Percentiles rank a stretch among this genome's conserved stretches.
Conservation (phyloP, 1,140 invertebrate genomes). For the fruit fly (Drosophila melanogaster) region Release_6_plus_ISO1_MT NC_004354.4:20944001-20944500, state of each 20-base stretch:
- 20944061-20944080: constrained; percentile 82
- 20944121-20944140: constrained; percentile 68
- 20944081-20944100: constrained; percentile 80
- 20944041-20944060: constrained; percentile 54
- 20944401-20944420: constrained; percentile 1
- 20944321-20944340: constrained; percentile 13
- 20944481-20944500: background rate
- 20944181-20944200: background rate
- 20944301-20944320: constrained; percentile 38
- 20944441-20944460: constrained; percentile 52
- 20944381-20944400: no score
- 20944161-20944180: background rate
- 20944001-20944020: constrained; percentile 3
- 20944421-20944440: constrained; percentile 56
- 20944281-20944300: constrained; percentile 41
- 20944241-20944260: constrained; percentile 25
- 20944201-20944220: background rate
- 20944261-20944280: constrained; percentile 56
- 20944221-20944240: background rate
- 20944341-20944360: no score
- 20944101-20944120: constrained; percentile 59
- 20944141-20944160: constrained; percentile 38
- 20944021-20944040: background rate
- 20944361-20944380: no score
- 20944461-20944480: background rate